These are phyloP conservation scores for Calycopis cecrops DNA, from an alignment of 1,140 invertebrate species.

Conservation along the genomic window DNA sequence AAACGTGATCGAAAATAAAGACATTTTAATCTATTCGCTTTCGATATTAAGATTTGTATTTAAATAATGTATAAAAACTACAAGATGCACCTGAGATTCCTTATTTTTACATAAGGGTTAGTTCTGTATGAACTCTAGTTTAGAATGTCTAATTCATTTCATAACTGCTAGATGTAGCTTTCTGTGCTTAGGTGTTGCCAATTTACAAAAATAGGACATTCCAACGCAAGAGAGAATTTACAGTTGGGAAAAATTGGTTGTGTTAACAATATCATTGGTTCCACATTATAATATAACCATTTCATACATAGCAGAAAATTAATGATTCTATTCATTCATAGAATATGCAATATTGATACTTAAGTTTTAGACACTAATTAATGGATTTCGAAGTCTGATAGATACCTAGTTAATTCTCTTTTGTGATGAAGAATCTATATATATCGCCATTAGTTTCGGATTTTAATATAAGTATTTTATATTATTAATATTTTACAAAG, in stretches of 20 bases:
- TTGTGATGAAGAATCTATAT: not conserved
- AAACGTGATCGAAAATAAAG: constrained; percentile 7
- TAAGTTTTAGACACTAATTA: too few relatives aligned
- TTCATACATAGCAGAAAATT: too few relatives aligned
- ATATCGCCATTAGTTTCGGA: constrained; percentile 1
- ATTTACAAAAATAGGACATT: not conserved
- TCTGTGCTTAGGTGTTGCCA: constrained; percentile 6
- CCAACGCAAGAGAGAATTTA: constrained; percentile 2
- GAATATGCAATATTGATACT: too few relatives aligned
- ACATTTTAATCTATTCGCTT: constrained; percentile 4
- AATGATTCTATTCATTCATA: too few relatives aligned
- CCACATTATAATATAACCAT: too few relatives aligned
- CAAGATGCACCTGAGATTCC: constrained; percentile 1
- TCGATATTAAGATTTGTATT: constrained; percentile 4
- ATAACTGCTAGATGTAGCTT: constrained; percentile 6
- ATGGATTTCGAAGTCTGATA: too few relatives aligned
- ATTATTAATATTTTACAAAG: too few relatives aligned
- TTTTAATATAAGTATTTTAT: too few relatives aligned
- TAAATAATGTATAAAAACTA: not conserved
- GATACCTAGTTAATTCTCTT: constrained; percentile 1
- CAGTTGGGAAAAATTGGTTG: not conserved
- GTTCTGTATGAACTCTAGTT: constrained; percentile 7
- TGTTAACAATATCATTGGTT: too few relatives aligned
- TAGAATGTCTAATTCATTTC: constrained; percentile 4
- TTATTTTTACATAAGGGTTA: constrained; percentile 1